Base-by-base conservation (phyloP, 1,140 invertebrate genomes). In the Pygmarrhopalites habei region DNA sequence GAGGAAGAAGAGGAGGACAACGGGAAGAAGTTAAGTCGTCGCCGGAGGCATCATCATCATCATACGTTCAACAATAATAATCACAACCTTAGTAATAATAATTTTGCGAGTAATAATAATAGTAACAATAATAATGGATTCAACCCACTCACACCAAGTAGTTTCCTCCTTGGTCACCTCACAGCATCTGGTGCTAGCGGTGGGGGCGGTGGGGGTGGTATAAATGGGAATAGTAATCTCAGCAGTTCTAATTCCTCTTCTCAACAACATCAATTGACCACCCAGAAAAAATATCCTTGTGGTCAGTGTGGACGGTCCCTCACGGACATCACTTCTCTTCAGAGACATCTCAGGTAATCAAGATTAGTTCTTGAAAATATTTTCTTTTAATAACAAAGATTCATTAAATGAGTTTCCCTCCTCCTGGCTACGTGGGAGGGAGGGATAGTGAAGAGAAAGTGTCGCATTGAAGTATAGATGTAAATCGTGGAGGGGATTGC, bases 291-390 rank as follows among this genome's bases (percentile, higher is more conserved):
- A 43, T 71, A 71, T 47, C 69, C 69, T 32, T 71, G 69, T 56
- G 66, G 66, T 17, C 69, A 71, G 30, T 71, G 69, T 26, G 69
- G 69, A 44, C 30, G 69, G 26, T 66, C 66, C 1, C 55, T 71
- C 0, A 71, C 69, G 1, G 69, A 71, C 52, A 44, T 71, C 41
- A 66, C 69, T 1, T 66, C 63, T 25, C 64, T 71, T 29, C 69
- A 71, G 44, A 60, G 69, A 44, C 69, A 71, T 60, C 57, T 71
- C 35, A 71, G 69, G 69, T 71, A 65, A 46, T 35, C 5, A n/a
- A n/a, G n/a, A n/a, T n/a, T n/a, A n/a, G n/a, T n/a, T n/a, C n/a
- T n/a, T n/a, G n/a, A n/a, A n/a, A n/a, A n/a, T n/a, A n/a, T n/a
- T n/a, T n/a, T n/a, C n/a, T n/a, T n/a, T n/a, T n/a, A n/a, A n/a